Evolutionary conservation across 2,888 invertebrate genomes (phyloP).

Genomic region (Cephus spinipes): DNA sequence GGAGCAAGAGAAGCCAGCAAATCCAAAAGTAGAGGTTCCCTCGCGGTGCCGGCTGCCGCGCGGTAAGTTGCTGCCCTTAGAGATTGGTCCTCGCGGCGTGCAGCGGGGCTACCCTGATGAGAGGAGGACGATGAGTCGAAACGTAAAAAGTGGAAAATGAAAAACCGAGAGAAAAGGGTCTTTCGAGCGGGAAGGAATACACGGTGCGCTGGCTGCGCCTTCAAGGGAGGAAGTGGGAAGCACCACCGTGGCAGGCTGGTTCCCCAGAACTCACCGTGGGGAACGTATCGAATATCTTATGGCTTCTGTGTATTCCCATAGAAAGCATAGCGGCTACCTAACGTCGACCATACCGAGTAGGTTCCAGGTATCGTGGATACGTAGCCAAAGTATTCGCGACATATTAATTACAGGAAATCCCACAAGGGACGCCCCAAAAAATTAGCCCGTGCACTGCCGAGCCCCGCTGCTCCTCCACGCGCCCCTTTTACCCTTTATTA

Average conservation of each 20-base stretch:
- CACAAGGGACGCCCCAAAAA: conserved; percentile 35
- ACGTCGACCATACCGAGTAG: conserved; percentile 31
- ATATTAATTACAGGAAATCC: conserved; percentile 65
- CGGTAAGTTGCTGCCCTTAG: conserved; percentile 15
- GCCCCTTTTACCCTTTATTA: no score
- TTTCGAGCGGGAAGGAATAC: background rate
- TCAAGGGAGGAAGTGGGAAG: conserved; percentile 65
- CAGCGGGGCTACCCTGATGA: no score
- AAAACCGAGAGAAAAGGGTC: no score
- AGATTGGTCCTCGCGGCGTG: background rate
- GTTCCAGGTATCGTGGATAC: conserved; percentile 42
- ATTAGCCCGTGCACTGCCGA: no score
- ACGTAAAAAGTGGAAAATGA: no score
- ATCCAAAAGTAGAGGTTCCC: conserved; percentile 10
- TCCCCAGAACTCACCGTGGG: conserved; percentile 47
- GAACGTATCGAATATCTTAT: conserved; percentile 65
- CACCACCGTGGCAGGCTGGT: conserved; percentile 55
- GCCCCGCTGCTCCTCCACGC: no score
- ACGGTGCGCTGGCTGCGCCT: background rate
- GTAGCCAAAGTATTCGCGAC: conserved; percentile 41
- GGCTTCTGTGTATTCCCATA: conserved; percentile 66
- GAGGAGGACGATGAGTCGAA: no score
- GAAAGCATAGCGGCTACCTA: conserved; percentile 32
- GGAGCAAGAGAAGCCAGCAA: no score
- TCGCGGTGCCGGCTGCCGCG: conserved; percentile 30